Evolutionary conservation across 2,797 vertebrate genomes (phyloP).

Genomic region (Arnoldichthys spilopterus): DNA sequence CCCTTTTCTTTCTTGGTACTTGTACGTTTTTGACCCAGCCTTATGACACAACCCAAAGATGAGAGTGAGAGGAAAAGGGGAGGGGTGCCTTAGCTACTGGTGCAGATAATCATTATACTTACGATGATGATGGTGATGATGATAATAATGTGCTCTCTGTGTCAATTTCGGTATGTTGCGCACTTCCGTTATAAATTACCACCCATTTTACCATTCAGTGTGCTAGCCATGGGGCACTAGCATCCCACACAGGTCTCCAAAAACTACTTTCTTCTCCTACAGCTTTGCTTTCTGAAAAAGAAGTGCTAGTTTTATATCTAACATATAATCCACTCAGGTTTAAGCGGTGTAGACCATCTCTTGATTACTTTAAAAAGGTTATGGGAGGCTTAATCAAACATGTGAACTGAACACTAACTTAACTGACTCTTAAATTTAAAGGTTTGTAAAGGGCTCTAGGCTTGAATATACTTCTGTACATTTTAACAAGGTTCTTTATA

Average conservation of each 20-base stretch:
- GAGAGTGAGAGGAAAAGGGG: not conserved
- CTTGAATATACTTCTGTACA: too few species aligned
- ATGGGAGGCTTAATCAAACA: too few species aligned
- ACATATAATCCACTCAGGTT: not conserved
- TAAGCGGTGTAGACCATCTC: not conserved
- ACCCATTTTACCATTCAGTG: constrained; percentile 7
- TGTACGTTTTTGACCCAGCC: constrained; percentile 29
- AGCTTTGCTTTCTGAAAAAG: constrained; percentile 1
- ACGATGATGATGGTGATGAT: constrained; percentile 45
- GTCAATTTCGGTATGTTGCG: constrained; percentile 25
- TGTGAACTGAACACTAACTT: too few species aligned
- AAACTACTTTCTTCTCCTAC: constrained; percentile 2
- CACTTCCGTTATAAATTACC: constrained; percentile 33
- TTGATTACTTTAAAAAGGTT: not conserved
- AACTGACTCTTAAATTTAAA: too few species aligned
- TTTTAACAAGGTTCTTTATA: too few species aligned
- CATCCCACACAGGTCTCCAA: not conserved
- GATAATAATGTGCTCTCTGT: constrained; percentile 35
- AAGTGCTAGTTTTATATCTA: not conserved
- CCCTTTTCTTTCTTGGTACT: not conserved
- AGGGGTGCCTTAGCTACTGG: constrained; percentile 10
- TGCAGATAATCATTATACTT: constrained; percentile 47
- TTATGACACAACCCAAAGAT: constrained; percentile 42
- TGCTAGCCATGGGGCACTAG: not conserved
- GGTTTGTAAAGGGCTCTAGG: too few species aligned